Evolutionary conservation across 2,888 invertebrate genomes (phyloP).

Genomic region (Oscheius sp.): DNA sequence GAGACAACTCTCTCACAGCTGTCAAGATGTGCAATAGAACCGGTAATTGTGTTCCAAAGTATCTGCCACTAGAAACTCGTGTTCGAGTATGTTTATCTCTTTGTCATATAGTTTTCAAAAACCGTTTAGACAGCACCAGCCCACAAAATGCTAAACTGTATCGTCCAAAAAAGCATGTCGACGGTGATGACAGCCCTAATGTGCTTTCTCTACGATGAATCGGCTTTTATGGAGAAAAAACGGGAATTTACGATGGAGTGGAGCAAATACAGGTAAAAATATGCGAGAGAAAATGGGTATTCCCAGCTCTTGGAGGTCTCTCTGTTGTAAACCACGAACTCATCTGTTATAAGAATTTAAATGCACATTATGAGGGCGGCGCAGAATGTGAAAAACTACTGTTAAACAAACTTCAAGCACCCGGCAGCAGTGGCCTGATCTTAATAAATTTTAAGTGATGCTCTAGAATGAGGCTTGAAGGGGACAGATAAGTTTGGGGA

Average conservation of each 20-base stretch:
- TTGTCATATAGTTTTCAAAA: too few species aligned
- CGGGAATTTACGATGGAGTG: slow-evolving; percentile 45
- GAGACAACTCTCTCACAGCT: slow-evolving; percentile 41
- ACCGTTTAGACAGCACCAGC: slow-evolving; percentile 50
- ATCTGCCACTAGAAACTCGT: slow-evolving; percentile 55
- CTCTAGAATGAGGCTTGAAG: too few species aligned
- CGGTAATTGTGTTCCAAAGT: slow-evolving; percentile 45
- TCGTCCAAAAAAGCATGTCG: slow-evolving; percentile 68
- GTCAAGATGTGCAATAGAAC: slow-evolving; percentile 46
- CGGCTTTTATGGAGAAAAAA: slow-evolving; percentile 40
- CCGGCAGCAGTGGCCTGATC: too few species aligned
- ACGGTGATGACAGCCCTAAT: slow-evolving; percentile 63
- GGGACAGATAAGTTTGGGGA: too few species aligned
- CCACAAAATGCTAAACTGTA: slow-evolving; percentile 60
- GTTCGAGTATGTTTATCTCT: slow-evolving; percentile 43
- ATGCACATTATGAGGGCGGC: not conserved
- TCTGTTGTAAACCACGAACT: slow-evolving; percentile 3
- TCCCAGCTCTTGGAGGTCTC: too few species aligned
- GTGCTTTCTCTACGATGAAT: slow-evolving; percentile 60
- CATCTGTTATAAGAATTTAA: slow-evolving; percentile 12
- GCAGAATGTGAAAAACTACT: slow-evolving; percentile 8
- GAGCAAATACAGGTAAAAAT: slow-evolving; percentile 40
- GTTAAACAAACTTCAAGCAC: slow-evolving; percentile 16
- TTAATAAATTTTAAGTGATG: too few species aligned
- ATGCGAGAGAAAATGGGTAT: not conserved